Percentiles rank a stretch among this genome's conserved stretches.
Conservation (phyloP, 2,888 invertebrate species). For the Arenicola marina region DNA sequence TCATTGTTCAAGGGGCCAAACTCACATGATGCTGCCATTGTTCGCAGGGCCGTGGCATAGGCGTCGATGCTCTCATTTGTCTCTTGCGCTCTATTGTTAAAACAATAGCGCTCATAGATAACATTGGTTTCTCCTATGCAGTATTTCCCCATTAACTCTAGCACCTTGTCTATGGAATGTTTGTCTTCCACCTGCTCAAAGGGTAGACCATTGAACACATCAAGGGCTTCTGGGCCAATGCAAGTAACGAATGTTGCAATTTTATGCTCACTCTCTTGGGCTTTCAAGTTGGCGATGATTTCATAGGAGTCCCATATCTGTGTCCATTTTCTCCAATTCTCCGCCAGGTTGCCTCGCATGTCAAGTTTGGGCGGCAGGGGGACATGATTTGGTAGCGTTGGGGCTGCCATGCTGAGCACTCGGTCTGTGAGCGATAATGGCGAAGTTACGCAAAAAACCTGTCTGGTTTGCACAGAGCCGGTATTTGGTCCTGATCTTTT, state of each 20-base stretch:
- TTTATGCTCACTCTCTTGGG: background rate
- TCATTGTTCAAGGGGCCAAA: background rate
- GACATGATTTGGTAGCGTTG: background rate
- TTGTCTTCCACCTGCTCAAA: background rate
- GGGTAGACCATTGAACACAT: background rate
- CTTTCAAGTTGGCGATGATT: background rate
- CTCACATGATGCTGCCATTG: background rate
- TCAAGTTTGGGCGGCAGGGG: background rate
- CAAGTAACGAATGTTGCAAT: background rate
- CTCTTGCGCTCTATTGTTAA: background rate
- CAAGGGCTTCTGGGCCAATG: background rate
- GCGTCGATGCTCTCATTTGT: background rate
- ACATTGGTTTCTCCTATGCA: background rate
- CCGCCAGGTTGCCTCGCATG: background rate
- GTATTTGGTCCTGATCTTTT: too few relatives aligned
- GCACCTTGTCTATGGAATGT: background rate
- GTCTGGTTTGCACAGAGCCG: too few relatives aligned
- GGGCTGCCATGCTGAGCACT: too few relatives aligned
- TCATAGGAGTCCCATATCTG: constrained; percentile 1
- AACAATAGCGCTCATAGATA: background rate
- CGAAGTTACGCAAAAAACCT: too few relatives aligned
- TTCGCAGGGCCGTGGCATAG: background rate
- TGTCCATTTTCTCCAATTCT: background rate
- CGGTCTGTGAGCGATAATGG: too few relatives aligned
- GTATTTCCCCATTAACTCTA: too few relatives aligned